Evolutionary conservation across 2,888 invertebrate genomes (phyloP), one percentile per base, ranked within the genome.

Genomic region (Proisotoma minuta): DNA sequence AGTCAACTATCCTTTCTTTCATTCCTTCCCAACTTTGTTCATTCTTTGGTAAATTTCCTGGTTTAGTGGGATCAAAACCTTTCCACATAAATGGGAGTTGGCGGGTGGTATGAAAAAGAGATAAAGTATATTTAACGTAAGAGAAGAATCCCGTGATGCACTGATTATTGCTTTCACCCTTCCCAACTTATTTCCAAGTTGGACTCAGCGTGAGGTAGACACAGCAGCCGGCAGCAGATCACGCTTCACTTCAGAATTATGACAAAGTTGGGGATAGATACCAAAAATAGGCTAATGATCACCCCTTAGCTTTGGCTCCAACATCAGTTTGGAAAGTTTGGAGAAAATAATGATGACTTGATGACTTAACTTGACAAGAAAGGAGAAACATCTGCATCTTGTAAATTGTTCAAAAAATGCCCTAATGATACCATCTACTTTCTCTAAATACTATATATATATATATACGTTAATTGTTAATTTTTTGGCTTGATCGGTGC

Each of bases 401-500:
- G n/a, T 3, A 43, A 43, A 43, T n/a, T 20, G 3, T 43, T 15
- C n/a, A n/a, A n/a, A n/a, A n/a, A n/a, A n/a, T n/a, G n/a, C n/a
- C n/a, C n/a, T n/a, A n/a, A n/a, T n/a, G n/a, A n/a, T n/a, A n/a
- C n/a, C n/a, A n/a, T n/a, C n/a, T n/a, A n/a, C n/a, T n/a, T n/a
- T n/a, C n/a, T n/a, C n/a, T n/a, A n/a, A n/a, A n/a, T n/a, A n/a
- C n/a, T n/a, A n/a, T n/a, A n/a, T n/a, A n/a, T n/a, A n/a, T n/a
- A n/a, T n/a, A n/a, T n/a, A n/a, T n/a, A n/a, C n/a, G n/a, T 8
- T 34, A 34, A 49, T 8, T 5, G 20, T 24, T 23, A 23, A 22
- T 34, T 51, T 57, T 40, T 60, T 60, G 60, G 60, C 60, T 53
- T 23, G 24, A 24, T 53, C 28, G 47, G 48, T 60, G 60, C 60